Percentiles rank a stretch among this genome's conserved stretches.
Conservation (phyloP, 2,797 vertebrate genomes). For the Pangasius larnaudii region DNA sequence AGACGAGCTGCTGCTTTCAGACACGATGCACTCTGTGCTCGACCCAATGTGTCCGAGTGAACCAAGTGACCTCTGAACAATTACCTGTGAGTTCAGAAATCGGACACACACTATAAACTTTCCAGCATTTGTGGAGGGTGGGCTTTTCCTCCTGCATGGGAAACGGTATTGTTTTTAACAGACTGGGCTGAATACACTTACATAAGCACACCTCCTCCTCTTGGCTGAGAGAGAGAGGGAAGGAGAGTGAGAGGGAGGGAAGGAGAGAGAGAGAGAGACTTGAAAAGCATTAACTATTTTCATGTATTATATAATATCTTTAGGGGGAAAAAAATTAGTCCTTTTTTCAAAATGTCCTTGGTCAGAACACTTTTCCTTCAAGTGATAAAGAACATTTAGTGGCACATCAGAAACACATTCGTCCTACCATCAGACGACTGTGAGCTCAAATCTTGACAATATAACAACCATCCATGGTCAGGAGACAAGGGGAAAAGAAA, state of each 20-base stretch:
- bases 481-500: background rate
- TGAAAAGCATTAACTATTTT: background rate
- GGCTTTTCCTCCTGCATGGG: background rate
- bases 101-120: slow-evolving; percentile 1
- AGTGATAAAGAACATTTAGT: background rate
- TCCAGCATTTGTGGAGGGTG: slow-evolving; percentile 16
- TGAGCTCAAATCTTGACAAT: background rate
- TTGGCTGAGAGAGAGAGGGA: background rate
- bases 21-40: background rate
- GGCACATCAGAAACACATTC: background rate
- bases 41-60: background rate
- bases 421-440: background rate
- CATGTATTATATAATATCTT: background rate
- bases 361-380: background rate
- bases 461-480: background rate
- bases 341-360: background rate
- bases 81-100: slow-evolving; percentile 11
- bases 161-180: slow-evolving; percentile 4
- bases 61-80: background rate
- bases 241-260: background rate
- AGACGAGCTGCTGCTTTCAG: slow-evolving; percentile 50
- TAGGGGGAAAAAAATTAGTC: background rate
- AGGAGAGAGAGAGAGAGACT: background rate
- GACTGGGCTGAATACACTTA: slow-evolving; percentile 12
- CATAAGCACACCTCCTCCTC: slow-evolving; percentile 17